These are phyloP conservation scores for Nautilus pompilius DNA, from an alignment of 1,140 invertebrate species.

Conservation along the genomic window DNA sequence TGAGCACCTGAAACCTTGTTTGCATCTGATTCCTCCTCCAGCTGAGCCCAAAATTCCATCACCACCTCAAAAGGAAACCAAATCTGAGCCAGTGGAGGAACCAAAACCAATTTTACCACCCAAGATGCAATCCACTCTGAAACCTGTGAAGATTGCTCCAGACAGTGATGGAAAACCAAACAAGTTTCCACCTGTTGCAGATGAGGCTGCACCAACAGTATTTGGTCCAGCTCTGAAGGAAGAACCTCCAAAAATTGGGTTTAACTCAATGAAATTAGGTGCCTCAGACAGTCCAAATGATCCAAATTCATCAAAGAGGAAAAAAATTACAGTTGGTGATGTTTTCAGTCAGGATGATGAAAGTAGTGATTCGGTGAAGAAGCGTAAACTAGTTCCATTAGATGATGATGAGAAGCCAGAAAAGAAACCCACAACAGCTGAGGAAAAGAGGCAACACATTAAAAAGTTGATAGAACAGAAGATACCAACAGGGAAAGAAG, in stretches of 20 bases:
- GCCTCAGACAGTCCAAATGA: slow-evolving; percentile 20
- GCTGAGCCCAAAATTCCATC: slow-evolving; percentile 11
- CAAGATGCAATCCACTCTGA: slow-evolving; percentile 36
- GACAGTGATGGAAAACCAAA: not conserved
- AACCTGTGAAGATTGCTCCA: slow-evolving; percentile 17
- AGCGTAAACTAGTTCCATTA: slow-evolving; percentile 79
- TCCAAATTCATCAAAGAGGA: slow-evolving; percentile 58
- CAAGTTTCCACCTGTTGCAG: not conserved
- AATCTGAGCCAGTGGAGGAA: not conserved
- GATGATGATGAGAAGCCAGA: slow-evolving; percentile 20
- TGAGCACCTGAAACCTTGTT: slow-evolving; percentile 74
- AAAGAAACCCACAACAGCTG: slow-evolving; percentile 57
- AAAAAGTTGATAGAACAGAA: slow-evolving; percentile 93
- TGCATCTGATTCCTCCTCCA: slow-evolving; percentile 34
- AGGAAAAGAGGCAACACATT: slow-evolving; percentile 94
- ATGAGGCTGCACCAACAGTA: slow-evolving; percentile 8
- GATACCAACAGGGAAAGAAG: slow-evolving; percentile 95
- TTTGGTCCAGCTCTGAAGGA: slow-evolving; percentile 29
- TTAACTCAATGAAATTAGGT: slow-evolving; percentile 41
- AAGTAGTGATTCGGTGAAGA: slow-evolving; percentile 62
- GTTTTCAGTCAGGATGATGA: slow-evolving; percentile 84
- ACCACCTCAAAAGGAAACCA: not conserved
- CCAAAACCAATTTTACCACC: slow-evolving; percentile 15
- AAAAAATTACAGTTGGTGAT: slow-evolving; percentile 79
- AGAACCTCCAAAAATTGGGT: slow-evolving; percentile 35